Evolutionary conservation across 1,140 invertebrate genomes (phyloP), one percentile per base, ranked within the genome.

Genomic region (Platyscapa corneri): DNA sequence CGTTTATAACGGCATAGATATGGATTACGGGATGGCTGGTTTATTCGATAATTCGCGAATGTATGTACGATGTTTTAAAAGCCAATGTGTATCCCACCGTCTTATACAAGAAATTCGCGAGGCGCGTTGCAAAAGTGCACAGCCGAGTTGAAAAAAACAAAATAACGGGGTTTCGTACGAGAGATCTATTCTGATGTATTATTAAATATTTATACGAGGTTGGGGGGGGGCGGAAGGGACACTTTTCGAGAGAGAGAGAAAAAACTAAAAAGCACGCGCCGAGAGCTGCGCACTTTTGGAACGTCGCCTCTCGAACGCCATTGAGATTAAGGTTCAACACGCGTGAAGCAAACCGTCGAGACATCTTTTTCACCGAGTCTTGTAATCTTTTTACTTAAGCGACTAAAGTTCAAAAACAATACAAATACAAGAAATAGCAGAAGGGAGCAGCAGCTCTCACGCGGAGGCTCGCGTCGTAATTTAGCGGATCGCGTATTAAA

Each of bases 261-360:
- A 39, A 32, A 72, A 70, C 14, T n/a, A 70, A 16, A 34, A n/a
- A 67, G 30, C 53, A 80, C 64, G 20, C 42, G 39, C 12, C n/a
- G 42, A 78, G 70, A 60, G 7, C 60, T 72, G 53, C 32, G 67
- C 60, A 83, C 81, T 86, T 79, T 86, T 83, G 75, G 32, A 49
- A 82, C 75, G 76, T 83, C 60, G 65, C 23, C 53, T 86, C 76
- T 74, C 27, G 67, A 75, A 49, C 76, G 76, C 82, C 82, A 86
- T 84, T 86, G 86, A 84, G 77, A 86, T 86, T 83, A 84, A 81
- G 39, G 82, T 84, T 86, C 82, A 80, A 86, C 82, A 84, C 86
- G 82, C 86, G 78, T 86, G 77, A 84, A 79, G 77, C 34, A 84
- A 86, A 74, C 72, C 74, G 30, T 83, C 67, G 74, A 86, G 72